Conservation (phyloP, 1,140 invertebrate species). For the Bemisia tabaci region DNA sequence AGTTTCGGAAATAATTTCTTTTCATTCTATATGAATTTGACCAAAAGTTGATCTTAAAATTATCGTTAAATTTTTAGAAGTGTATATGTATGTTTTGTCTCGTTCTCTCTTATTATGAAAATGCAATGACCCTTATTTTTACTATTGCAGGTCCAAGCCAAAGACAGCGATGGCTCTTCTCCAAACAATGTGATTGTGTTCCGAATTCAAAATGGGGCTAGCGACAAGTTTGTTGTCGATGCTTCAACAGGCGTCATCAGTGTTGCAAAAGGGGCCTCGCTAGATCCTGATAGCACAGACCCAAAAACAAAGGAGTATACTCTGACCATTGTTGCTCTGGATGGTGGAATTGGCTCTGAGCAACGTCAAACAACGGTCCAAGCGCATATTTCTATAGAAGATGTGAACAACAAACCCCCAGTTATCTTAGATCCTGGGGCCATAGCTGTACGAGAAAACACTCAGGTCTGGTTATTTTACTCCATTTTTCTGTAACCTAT, state of each 20-base stretch:
- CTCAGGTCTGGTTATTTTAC: constrained; percentile 40
- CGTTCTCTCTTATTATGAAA: too few relatives aligned
- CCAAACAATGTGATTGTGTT: constrained; percentile 80
- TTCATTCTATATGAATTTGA: too few relatives aligned
- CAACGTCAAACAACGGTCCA: constrained; percentile 51
- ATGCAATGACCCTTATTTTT: too few relatives aligned
- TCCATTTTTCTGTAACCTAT: too few relatives aligned
- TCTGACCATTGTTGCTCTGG: constrained; percentile 51
- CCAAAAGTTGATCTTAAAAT: too few relatives aligned
- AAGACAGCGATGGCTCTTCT: constrained; percentile 68
- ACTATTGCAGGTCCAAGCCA: constrained; percentile 50
- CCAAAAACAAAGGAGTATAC: constrained; percentile 50
- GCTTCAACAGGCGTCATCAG: constrained; percentile 64
- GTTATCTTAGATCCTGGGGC: constrained; percentile 51
- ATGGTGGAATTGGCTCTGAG: constrained; percentile 71
- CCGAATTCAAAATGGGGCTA: constrained; percentile 69
- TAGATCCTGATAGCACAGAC: constrained; percentile 77
- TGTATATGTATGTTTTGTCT: too few relatives aligned
- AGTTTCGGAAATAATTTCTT: too few relatives aligned
- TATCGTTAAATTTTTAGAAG: too few relatives aligned
- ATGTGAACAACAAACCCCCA: constrained; percentile 84
- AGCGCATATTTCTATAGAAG: constrained; percentile 72
- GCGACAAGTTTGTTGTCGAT: constrained; percentile 85
- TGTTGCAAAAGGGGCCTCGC: constrained; percentile 68
- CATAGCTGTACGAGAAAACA: constrained; percentile 59